A percentile compares a stretch with the other conserved stretches of the same genome.
phyloP scores from a whole-genome alignment of 2,888 invertebrate species.

The Notodonta ziczac region DNA sequence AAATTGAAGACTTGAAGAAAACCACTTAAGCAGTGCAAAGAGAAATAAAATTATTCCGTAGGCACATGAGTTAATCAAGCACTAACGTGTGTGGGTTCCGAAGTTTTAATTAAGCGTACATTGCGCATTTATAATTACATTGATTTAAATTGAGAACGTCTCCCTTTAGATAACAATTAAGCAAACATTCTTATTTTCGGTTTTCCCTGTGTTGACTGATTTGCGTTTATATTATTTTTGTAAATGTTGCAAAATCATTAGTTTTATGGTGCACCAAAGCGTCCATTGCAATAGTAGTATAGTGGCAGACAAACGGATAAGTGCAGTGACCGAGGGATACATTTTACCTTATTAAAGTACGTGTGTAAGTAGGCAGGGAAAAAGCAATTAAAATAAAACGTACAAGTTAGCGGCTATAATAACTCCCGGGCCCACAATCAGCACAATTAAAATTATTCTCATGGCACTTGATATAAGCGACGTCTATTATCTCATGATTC shows the following conservation, averaged over 20 bases:
- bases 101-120: not conserved
- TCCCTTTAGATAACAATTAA: too few species aligned
- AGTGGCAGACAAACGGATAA: not conserved
- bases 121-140: too few species aligned
- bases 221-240: too few species aligned
- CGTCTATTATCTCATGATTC: constrained; percentile 31
- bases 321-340: not conserved
- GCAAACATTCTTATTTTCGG: too few species aligned
- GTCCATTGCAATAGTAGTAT: not conserved
- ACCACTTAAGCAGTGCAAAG: constrained; percentile 21
- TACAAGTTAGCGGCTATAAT: not conserved
- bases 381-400: not conserved
- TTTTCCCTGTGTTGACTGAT: too few species aligned
- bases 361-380: not conserved
- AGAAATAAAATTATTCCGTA: constrained; percentile 14
- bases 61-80: not conserved
- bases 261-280: too few species aligned
- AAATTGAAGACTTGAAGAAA: constrained; percentile 22
- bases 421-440: constrained; percentile 11
- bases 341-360: not conserved
- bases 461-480: constrained; percentile 24
- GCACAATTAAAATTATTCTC: constrained; percentile 35
- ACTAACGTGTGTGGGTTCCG: not conserved
- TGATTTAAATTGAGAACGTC: too few species aligned
- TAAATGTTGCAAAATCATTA: too few species aligned